Evolutionary conservation across 2,113 vertebrate species (phyloP), one percentile per base, ranked within the genome.

Genomic region (Sula dactylatra): DNA sequence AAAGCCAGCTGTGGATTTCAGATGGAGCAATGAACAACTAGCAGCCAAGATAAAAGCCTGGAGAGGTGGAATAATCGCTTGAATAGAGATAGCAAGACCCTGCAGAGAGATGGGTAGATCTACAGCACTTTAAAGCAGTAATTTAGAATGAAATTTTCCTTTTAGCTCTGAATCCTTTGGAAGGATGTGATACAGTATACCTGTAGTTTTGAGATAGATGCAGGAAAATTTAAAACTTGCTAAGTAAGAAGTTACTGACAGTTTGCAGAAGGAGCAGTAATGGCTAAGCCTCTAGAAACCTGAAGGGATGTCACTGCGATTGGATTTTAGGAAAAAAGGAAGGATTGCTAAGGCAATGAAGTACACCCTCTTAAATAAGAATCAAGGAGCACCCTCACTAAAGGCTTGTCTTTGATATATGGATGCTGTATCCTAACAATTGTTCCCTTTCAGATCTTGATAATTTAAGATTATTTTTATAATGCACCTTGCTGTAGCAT

Each of bases 401-500:
- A 88, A 87, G 77, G 31, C 59, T 94, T 84, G 44, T 80, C 77
- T 97, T 97, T 98, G 96, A 98, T 98, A 86, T 94, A 96, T 78
- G 61, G 81, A 82, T 25, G 26, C 59, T 80, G 29, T 76, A 83
- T 93, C 40, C 55, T 66, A 87, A 90, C 9, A 82, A 91, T 89
- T 94, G 56, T 84, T 97, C 52, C 59, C 80, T 90, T 83, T 58
- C 77, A 94, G 70, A 4, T 26, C 86, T 86, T 42, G 38, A 88
- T 97, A 97, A 98, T 97, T 97, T 98, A 91, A 84, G 85, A 92
- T 95, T 94, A 94, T 97, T 95, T 96, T 94, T 97, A 95, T 92
- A 95, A 96, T 85, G 81, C 59, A 90, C 79, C 79, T 97, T 95
- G 71, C 82, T 58, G 36, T 69, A 80, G 87, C 87, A 96, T 97